Conservation (phyloP, 1,140 invertebrate species). For the Caenorhabditis tropicalis region DNA sequence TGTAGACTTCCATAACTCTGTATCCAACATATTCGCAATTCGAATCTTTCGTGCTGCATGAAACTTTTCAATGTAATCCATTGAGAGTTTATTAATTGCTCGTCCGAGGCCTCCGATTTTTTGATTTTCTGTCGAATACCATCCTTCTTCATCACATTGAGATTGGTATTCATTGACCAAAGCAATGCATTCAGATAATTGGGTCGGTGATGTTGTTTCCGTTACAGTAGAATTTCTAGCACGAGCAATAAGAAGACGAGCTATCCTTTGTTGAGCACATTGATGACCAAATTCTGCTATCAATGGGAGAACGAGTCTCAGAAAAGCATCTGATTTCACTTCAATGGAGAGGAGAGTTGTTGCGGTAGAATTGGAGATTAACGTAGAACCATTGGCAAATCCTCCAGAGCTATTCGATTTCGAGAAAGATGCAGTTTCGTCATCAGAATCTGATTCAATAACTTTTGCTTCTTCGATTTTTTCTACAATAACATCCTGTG, state of each 20-base stretch:
- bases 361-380: background rate
- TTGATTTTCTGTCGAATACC: slow-evolving; percentile 31
- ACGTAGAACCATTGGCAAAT: background rate
- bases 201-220: background rate
- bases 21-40: slow-evolving; percentile 82
- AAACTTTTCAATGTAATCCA: slow-evolving; percentile 84
- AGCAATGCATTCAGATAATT: slow-evolving; percentile 74
- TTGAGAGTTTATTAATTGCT: slow-evolving; percentile 61
- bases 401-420: background rate
- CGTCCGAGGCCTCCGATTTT: background rate
- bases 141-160: slow-evolving; percentile 20
- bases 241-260: slow-evolving; percentile 54
- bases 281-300: slow-evolving; percentile 54
- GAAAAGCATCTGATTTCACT: slow-evolving; percentile 7
- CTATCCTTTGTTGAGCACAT: slow-evolving; percentile 59
- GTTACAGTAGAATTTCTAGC: slow-evolving; percentile 41
- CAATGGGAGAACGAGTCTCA: background rate
- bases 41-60: slow-evolving; percentile 87
- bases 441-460: background rate
- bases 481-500: background rate
- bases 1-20: slow-evolving; percentile 91
- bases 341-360: slow-evolving; percentile 39
- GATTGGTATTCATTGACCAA: slow-evolving; percentile 71
- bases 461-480: background rate
- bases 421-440: background rate